Evolutionary conservation across 2,797 vertebrate genomes (phyloP).

Genomic region (Pseudochirops cupreus): DNA sequence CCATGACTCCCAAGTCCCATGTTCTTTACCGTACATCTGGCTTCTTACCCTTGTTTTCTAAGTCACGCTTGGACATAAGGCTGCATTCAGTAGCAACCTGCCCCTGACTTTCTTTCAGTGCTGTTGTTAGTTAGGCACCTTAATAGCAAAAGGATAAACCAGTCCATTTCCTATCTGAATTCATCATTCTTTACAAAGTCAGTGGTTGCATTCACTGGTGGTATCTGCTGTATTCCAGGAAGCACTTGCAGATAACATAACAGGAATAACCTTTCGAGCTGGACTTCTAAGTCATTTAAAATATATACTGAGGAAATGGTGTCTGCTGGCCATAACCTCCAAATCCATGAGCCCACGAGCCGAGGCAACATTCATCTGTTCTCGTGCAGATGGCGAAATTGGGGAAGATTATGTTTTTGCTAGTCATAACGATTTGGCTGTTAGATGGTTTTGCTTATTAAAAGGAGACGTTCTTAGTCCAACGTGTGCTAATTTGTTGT

Average conservation of each 20-base stretch:
- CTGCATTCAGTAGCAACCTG: neutral
- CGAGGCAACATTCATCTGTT: neutral
- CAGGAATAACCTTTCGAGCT: neutral
- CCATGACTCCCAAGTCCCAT: neutral
- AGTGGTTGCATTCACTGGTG: neutral
- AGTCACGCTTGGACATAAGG: neutral
- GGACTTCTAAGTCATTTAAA: slow-evolving; percentile 15
- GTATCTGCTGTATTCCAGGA: neutral
- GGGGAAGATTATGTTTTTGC: neutral
- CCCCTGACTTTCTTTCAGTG: slow-evolving; percentile 3
- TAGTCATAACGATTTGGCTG: neutral
- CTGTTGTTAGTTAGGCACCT: neutral
- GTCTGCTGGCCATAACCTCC: neutral
- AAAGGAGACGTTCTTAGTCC: neutral
- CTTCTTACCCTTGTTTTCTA: neutral
- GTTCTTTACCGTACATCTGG: neutral
- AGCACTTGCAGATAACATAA: neutral
- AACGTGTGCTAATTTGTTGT: neutral
- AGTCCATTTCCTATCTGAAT: slow-evolving; percentile 31
- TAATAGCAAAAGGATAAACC: neutral
- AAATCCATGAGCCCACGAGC: neutral
- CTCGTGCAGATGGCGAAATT: neutral
- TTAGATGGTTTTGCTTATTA: neutral
- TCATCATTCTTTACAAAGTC: slow-evolving; percentile 22
- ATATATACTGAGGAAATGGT: slow-evolving; percentile 14